A percentile compares a stretch with the other conserved stretches of the same genome.
phyloP scores from a whole-genome alignment of 2,888 invertebrate species.

The Phyto melanocephala region DNA sequence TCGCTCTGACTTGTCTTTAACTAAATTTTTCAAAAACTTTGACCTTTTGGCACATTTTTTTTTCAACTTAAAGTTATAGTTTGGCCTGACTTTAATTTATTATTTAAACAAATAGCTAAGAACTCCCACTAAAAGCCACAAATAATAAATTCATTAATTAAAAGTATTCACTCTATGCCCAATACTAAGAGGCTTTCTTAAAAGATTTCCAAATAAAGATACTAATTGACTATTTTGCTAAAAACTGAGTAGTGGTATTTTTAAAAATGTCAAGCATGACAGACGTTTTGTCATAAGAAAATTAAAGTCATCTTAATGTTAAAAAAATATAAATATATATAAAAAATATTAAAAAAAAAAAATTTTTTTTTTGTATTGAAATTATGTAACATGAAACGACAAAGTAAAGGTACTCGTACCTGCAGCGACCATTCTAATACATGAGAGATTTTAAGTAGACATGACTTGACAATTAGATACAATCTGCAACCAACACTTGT shows the following conservation, averaged over 20 bases:
- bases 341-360: neutral
- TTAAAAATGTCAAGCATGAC: conserved; percentile 38
- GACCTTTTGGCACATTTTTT: no score
- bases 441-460: conserved; percentile 21
- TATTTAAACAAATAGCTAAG: neutral
- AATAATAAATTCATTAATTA: neutral
- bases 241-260: neutral
- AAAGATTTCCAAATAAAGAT: neutral
- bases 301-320: neutral
- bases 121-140: conserved; percentile 13
- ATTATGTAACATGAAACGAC: conserved; percentile 2
- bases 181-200: neutral
- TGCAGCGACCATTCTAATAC: neutral
- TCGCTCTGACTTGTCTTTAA: no score
- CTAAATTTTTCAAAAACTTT: no score
- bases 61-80: no score
- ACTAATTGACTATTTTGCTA: conserved; percentile 32
- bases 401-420: neutral
- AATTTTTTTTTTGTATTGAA: neutral
- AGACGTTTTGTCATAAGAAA: conserved; percentile 3
- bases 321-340: neutral
- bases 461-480: conserved; percentile 48
- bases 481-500: conserved; percentile 25
- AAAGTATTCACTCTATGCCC: neutral
- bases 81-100: neutral